phyloP scores from a whole-genome alignment of 2,888 invertebrate species.

The Clistopyga incitator region DNA sequence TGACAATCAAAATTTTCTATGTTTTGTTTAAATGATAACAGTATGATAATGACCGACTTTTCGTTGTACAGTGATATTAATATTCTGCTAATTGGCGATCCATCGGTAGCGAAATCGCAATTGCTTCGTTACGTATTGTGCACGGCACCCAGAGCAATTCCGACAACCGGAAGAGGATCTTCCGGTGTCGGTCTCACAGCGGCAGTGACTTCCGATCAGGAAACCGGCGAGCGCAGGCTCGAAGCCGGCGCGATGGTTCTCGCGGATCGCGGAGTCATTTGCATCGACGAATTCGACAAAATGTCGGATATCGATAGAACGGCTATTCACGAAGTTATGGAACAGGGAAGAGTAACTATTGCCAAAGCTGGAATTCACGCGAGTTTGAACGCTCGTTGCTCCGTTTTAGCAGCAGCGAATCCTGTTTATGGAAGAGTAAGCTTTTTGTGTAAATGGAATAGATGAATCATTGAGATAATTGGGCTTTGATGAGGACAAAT shows the following conservation, averaged over 20 bases:
- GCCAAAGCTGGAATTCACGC: slow-evolving; percentile 99
- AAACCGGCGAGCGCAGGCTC: slow-evolving; percentile 94
- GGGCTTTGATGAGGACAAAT: too few relatives aligned
- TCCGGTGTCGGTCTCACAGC: slow-evolving; percentile 99
- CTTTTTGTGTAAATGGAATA: neutral
- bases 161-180: slow-evolving; percentile 98
- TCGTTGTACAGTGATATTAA: slow-evolving; percentile 89
- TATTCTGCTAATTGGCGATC: slow-evolving; percentile 97
- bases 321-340: slow-evolving; percentile 99
- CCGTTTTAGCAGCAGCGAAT: slow-evolving; percentile 99
- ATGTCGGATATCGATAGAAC: slow-evolving; percentile 99
- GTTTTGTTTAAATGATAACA: neutral
- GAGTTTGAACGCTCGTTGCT: slow-evolving; percentile 97
- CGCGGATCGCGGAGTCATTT: slow-evolving; percentile 98
- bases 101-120: slow-evolving; percentile 99
- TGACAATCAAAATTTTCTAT: neutral
- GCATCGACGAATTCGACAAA: slow-evolving; percentile 99
- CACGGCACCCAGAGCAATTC: slow-evolving; percentile 97
- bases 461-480: too few relatives aligned
- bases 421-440: slow-evolving; percentile 97
- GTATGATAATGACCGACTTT: neutral
- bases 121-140: slow-evolving; percentile 95
- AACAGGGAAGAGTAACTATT: slow-evolving; percentile 98
- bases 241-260: slow-evolving; percentile 99
- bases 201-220: slow-evolving; percentile 98